Evolutionary conservation across 2,797 vertebrate genomes (phyloP).

Genomic region (Oophaga sylvatica): DNA sequence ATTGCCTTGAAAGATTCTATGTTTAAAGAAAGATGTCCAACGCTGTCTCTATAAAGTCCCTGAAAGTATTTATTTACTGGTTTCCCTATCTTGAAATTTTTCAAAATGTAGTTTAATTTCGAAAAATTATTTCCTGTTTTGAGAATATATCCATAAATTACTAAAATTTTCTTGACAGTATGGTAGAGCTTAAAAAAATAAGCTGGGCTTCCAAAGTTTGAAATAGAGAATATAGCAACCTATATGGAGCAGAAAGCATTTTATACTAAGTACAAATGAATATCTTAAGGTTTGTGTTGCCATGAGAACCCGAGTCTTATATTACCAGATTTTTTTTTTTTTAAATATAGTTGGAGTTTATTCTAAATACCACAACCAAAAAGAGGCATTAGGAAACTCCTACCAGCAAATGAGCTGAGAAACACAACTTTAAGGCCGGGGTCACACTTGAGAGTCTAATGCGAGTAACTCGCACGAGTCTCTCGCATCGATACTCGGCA

Average conservation of each 20-base stretch:
- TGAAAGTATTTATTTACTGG: slow-evolving; percentile 16
- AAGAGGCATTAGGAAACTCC: not conserved
- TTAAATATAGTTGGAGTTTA: not conserved
- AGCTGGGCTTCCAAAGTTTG: not conserved
- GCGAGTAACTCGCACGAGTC: too few relatives aligned
- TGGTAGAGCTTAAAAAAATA: not conserved
- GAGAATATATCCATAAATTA: not conserved
- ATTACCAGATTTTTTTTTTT: not conserved
- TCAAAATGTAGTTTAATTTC: not conserved
- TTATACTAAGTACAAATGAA: slow-evolving; percentile 10
- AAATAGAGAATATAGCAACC: not conserved
- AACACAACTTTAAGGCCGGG: not conserved
- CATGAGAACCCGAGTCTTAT: slow-evolving; percentile 11
- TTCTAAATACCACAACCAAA: slow-evolving; percentile 1
- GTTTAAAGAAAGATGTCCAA: slow-evolving; percentile 16
- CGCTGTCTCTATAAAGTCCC: slow-evolving; percentile 26
- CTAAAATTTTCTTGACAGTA: not conserved
- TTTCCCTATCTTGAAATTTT: slow-evolving; percentile 14
- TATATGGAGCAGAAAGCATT: slow-evolving; percentile 6
- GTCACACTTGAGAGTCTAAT: too few relatives aligned
- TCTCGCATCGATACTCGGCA: too few relatives aligned
- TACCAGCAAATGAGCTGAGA: not conserved
- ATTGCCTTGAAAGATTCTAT: slow-evolving; percentile 17
- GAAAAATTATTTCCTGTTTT: not conserved
- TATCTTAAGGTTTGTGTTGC: slow-evolving; percentile 12